phyloP scores from a whole-genome alignment of 2,888 invertebrate genomes.

The Nasonovia ribisnigri region DNA sequence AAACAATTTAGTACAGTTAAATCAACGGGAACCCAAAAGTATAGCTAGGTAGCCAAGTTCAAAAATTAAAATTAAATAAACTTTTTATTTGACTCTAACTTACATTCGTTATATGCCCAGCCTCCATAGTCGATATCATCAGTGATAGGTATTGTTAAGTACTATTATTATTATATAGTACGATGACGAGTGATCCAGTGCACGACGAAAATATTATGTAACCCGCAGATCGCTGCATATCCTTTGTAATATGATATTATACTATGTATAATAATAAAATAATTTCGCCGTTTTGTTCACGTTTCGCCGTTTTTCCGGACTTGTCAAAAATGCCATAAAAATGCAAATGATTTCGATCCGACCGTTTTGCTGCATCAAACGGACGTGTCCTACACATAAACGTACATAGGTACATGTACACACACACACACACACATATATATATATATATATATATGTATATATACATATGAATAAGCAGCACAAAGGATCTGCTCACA shows the following conservation, averaged over 20 bases:
- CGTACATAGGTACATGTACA: neutral
- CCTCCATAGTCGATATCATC: neutral
- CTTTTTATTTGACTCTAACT: too few relatives aligned
- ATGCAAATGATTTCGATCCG: constrained; percentile 43
- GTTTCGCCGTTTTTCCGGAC: neutral
- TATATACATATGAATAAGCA: neutral
- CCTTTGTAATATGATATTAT: neutral
- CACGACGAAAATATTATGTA: neutral
- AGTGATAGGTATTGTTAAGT: neutral
- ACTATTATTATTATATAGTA: neutral
- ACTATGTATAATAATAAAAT: neutral
- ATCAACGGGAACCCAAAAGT: too few relatives aligned
- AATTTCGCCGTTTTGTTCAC: neutral
- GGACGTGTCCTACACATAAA: neutral
- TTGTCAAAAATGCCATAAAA: constrained; percentile 29
- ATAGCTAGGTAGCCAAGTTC: too few relatives aligned
- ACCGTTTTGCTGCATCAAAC: neutral
- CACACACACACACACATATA: neutral
- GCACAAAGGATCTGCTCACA: neutral
- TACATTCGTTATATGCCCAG: too few relatives aligned
- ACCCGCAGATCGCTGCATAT: neutral
- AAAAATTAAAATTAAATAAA: too few relatives aligned
- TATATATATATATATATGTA: neutral
- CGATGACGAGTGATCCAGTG: neutral
- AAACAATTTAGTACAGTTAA: too few relatives aligned